Conservation (phyloP, 1,140 invertebrate genomes). For the Scaptomyza graminum region DNA sequence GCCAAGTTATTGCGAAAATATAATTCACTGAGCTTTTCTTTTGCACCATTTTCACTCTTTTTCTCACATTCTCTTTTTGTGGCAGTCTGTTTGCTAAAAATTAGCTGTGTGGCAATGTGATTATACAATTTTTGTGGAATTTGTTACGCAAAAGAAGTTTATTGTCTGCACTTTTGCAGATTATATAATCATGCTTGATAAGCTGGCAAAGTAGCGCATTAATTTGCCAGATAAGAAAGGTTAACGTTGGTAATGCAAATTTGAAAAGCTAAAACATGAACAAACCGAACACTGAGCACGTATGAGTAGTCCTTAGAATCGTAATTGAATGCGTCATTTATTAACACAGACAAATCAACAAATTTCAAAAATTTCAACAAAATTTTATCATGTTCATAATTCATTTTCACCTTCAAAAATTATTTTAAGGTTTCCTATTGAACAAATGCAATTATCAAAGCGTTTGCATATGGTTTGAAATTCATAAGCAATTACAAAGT, state of each 20-base stretch:
- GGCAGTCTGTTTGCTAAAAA: constrained; percentile 49
- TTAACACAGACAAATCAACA: too few relatives aligned
- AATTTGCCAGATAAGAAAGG: constrained; percentile 3
- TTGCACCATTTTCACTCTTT: constrained; percentile 32
- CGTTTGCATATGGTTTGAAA: background rate
- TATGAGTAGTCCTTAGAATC: background rate
- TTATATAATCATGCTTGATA: constrained; percentile 61
- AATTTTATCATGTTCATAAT: background rate
- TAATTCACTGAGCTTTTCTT: constrained; percentile 68
- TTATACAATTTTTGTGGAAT: constrained; percentile 69
- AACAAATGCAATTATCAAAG: constrained; percentile 13
- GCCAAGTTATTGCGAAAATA: constrained; percentile 78
- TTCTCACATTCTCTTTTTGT: background rate
- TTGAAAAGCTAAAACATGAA: background rate
- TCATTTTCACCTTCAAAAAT: background rate
- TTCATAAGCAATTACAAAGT: constrained; percentile 7
- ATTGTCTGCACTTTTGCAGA: constrained; percentile 76
- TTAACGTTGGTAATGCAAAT: constrained; percentile 1
- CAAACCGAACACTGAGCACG: background rate
- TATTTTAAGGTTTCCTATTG: background rate
- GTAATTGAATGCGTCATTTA: background rate
- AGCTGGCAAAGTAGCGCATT: constrained; percentile 7
- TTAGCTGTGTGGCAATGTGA: constrained; percentile 76
- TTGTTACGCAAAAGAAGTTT: constrained; percentile 66
- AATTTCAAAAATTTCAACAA: too few relatives aligned